Percentiles rank a stretch among this genome's conserved stretches.
phyloP scores from a whole-genome alignment of 2,113 vertebrate genomes.

The Carassius carassius region DNA sequence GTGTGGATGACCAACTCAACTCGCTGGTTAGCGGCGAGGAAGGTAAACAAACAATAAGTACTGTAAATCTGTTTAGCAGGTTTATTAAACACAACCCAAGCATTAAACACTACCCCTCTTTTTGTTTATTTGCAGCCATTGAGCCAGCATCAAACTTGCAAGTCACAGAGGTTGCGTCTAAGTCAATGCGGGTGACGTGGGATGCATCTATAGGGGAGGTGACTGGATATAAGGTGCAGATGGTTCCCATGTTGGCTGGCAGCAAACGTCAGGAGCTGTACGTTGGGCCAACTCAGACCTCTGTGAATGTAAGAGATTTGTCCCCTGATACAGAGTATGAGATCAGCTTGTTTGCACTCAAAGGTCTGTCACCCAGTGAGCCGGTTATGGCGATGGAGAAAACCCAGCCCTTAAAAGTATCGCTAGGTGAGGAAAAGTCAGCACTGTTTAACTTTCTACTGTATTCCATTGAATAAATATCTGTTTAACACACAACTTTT shows the following conservation, averaged over 20 bases:
- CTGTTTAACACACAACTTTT: slow-evolving; percentile 22
- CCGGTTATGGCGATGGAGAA: slow-evolving; percentile 81
- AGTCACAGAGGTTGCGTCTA: slow-evolving; percentile 85
- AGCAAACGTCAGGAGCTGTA: slow-evolving; percentile 83
- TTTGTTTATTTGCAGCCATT: slow-evolving; percentile 75
- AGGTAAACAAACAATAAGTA: slow-evolving; percentile 75
- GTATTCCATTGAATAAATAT: not conserved
- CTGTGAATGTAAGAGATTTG: slow-evolving; percentile 82
- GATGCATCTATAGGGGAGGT: slow-evolving; percentile 82
- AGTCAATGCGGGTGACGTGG: slow-evolving; percentile 88
- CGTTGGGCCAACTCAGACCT: slow-evolving; percentile 79
- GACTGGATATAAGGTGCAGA: slow-evolving; percentile 87
- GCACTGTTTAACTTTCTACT: not conserved
- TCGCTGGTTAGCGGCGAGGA: slow-evolving; percentile 87
- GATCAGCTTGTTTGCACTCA: slow-evolving; percentile 87
- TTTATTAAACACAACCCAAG: not conserved
- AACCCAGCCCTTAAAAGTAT: slow-evolving; percentile 86
- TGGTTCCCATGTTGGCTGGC: slow-evolving; percentile 85
- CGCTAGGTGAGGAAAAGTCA: slow-evolving; percentile 81
- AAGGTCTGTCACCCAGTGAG: slow-evolving; percentile 85
- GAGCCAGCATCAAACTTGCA: slow-evolving; percentile 87
- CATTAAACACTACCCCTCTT: not conserved
- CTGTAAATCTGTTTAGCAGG: not conserved
- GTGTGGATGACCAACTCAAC: slow-evolving; percentile 87
- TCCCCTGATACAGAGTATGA: slow-evolving; percentile 89